phyloP scores from a whole-genome alignment of 2,888 invertebrate species.

The Cataglyphis cursor region DNA sequence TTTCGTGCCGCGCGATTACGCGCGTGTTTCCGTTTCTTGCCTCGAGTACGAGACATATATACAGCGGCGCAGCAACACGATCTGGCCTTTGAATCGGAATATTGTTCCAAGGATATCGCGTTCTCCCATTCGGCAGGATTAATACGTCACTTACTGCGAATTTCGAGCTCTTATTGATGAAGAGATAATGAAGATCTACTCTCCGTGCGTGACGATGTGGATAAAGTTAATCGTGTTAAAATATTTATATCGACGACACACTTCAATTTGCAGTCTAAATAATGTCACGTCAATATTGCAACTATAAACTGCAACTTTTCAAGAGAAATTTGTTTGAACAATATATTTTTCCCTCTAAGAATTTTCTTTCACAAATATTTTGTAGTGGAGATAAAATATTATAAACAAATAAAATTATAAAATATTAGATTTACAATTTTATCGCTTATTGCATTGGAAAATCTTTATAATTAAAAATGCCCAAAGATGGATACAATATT shows the following conservation, averaged over 20 bases:
- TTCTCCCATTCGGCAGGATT: slow-evolving; percentile 19
- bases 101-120: slow-evolving; percentile 62
- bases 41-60: slow-evolving; percentile 9
- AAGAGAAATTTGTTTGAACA: neutral
- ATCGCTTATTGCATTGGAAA: slow-evolving; percentile 3
- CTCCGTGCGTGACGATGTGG: too few species aligned
- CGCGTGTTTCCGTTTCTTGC: slow-evolving; percentile 67
- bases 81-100: slow-evolving; percentile 59
- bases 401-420: slow-evolving; percentile 22
- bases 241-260: neutral
- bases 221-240: neutral
- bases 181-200: neutral
- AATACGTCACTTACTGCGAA: neutral
- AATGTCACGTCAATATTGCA: neutral
- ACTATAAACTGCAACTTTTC: neutral
- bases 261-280: neutral
- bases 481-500: slow-evolving; percentile 17
- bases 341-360: neutral
- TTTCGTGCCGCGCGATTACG: slow-evolving; percentile 57
- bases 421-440: slow-evolving; percentile 18
- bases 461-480: neutral
- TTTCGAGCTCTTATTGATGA: neutral
- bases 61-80: slow-evolving; percentile 57
- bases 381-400: slow-evolving; percentile 21
- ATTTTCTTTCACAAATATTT: neutral